Percentiles rank a stretch among this genome's conserved stretches.
Conservation (phyloP, 2,797 vertebrate genomes). For the Enteromius radiatus region DNA sequence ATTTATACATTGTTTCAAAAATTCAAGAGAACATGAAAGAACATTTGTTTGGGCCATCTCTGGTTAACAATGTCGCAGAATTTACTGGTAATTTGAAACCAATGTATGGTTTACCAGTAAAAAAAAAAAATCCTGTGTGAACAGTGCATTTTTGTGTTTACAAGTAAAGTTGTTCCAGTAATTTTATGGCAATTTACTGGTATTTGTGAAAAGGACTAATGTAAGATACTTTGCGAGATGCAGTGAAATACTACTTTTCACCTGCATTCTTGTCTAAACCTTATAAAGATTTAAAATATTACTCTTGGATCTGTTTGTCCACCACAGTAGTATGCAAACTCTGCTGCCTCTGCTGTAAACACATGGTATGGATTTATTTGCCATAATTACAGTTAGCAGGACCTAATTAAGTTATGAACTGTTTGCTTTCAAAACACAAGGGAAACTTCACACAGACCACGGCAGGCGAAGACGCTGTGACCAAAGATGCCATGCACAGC, state of each 20-base stretch:
- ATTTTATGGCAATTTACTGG: background rate
- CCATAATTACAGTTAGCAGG: constrained; percentile 57
- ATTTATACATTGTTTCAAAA: background rate
- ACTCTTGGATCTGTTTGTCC: constrained; percentile 32
- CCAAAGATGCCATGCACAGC: constrained; percentile 45
- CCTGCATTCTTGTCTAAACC: constrained; percentile 11
- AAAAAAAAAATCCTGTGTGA: too few species aligned
- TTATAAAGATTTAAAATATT: constrained; percentile 24
- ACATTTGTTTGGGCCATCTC: background rate
- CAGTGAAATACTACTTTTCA: background rate
- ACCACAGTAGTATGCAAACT: background rate
- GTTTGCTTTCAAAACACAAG: constrained; percentile 59
- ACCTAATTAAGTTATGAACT: constrained; percentile 60
- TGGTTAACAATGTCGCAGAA: background rate
- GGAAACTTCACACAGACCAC: constrained; percentile 30
- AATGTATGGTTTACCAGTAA: too few species aligned
- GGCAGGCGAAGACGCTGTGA: constrained; percentile 48
- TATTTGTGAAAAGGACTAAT: background rate
- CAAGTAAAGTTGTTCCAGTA: background rate
- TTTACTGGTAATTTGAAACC: too few species aligned
- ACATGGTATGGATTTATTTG: constrained; percentile 50
- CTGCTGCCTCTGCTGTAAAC: constrained; percentile 22
- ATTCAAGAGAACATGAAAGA: background rate
- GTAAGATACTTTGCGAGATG: background rate
- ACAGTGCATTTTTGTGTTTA: background rate